phyloP scores from a whole-genome alignment of 2,888 invertebrate genomes.

The Linyphia triangularis region DNA sequence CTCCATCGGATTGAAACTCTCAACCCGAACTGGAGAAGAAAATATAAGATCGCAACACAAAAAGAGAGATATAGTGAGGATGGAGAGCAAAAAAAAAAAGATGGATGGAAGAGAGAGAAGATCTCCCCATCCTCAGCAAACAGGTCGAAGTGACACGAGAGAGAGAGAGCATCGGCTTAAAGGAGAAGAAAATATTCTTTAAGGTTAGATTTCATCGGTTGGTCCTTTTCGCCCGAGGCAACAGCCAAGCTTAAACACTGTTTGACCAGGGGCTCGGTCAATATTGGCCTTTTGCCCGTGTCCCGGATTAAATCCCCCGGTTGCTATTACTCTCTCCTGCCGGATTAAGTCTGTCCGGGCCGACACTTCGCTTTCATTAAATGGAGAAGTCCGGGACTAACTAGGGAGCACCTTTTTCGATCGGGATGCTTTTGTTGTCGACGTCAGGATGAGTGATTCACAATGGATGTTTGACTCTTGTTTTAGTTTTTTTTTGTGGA shows the following conservation, averaged over 20 bases:
- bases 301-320: slow-evolving; percentile 71
- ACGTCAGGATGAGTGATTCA: too few species aligned
- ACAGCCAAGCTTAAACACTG: slow-evolving; percentile 71
- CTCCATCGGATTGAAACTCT: slow-evolving; percentile 34
- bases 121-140: slow-evolving; percentile 43
- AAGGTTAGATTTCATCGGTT: slow-evolving; percentile 66
- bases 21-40: slow-evolving; percentile 14
- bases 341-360: slow-evolving; percentile 60
- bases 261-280: slow-evolving; percentile 75
- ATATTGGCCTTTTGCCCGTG: slow-evolving; percentile 73
- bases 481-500: too few species aligned
- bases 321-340: slow-evolving; percentile 60
- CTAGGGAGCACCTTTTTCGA: too few species aligned
- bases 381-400: background rate
- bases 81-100: background rate
- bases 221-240: slow-evolving; percentile 34
- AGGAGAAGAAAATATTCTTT: slow-evolving; percentile 70
- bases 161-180: slow-evolving; percentile 42
- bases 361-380: slow-evolving; percentile 33
- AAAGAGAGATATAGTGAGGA: slow-evolving; percentile 14
- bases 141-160: slow-evolving; percentile 55
- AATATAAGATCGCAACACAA: background rate
- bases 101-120: background rate
- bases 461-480: too few species aligned
- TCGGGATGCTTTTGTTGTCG: too few species aligned